Conservation (phyloP, 2,113 vertebrate species). For the Peromyscus leucopus region DNA sequence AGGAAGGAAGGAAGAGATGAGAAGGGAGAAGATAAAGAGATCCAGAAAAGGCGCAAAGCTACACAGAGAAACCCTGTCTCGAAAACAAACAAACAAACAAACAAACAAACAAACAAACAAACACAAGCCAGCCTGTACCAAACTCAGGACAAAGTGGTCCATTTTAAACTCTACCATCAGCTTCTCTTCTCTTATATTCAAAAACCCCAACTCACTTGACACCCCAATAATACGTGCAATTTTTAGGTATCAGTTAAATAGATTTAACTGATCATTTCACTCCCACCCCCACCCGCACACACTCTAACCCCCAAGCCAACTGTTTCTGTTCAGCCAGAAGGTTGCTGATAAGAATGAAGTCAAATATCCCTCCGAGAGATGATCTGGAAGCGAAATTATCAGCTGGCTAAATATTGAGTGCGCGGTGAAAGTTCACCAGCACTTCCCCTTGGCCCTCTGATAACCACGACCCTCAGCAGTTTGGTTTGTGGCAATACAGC, state of each 20-base stretch:
- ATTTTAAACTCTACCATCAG: slow-evolving; percentile 15
- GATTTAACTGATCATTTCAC: not conserved
- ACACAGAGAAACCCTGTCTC: too few species aligned
- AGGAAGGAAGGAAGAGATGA: too few species aligned
- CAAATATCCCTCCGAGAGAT: not conserved
- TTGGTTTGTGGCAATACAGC: slow-evolving; percentile 64
- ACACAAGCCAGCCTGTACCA: not conserved
- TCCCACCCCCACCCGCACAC: not conserved
- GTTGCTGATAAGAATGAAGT: not conserved
- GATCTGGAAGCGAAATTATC: slow-evolving; percentile 72
- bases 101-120: too few species aligned
- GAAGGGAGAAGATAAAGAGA: too few species aligned
- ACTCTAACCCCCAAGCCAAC: not conserved
- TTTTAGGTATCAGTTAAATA: not conserved
- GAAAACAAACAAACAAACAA: too few species aligned
- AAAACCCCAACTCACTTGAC: not conserved
- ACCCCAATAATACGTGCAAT: not conserved
- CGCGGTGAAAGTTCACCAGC: slow-evolving; percentile 65
- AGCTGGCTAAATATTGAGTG: slow-evolving; percentile 42
- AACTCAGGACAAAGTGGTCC: not conserved
- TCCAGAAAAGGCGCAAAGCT: too few species aligned
- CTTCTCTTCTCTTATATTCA: not conserved
- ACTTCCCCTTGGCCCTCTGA: slow-evolving; percentile 69
- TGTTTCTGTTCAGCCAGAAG: slow-evolving; percentile 3
- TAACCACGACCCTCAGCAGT: slow-evolving; percentile 73